Base-by-base conservation (phyloP, 2,113 vertebrate species). In the Callaeas wilsoni region DNA sequence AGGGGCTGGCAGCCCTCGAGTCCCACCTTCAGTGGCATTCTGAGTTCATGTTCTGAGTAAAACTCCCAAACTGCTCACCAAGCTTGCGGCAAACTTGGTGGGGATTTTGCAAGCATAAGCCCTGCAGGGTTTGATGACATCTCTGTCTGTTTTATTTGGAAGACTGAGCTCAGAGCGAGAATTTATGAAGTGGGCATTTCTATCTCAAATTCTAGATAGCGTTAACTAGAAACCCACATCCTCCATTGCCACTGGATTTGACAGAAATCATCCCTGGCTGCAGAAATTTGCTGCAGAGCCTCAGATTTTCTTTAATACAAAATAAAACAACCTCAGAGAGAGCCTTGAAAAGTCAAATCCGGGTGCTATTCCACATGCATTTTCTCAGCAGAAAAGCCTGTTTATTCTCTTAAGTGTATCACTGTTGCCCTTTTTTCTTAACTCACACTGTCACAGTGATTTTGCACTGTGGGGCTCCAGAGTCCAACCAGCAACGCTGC, bases 221-320 rank as follows among this genome's bases (percentile, higher is more conserved):
- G 4, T 81, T 90, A 86, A 84, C 71, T 77, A 60, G 79, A 84
- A 95, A 55, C 56, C 83, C 85, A 90, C 82, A 32, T 50, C 46
- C 42, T 93, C 85, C 42, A 7, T 59, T 9, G 1, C 52, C 86
- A 56, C 47, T 70, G 75, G 64, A 12, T 56, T 64, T 59, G 76
- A 90, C 52, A 88, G 59, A 80, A 95, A 87, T 93, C 84, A 96
- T 67, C 73, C 29, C 85, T 78, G 68, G 32, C 87, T 94, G 90
- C 84, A 93, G 87, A 62, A 82, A 87, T 85, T 82, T 87, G 53
- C 87, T 93, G 74, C 90, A 81, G 71, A 94, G 82, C 47, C 46
- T 20, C 35, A 55, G 53, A 47, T 64, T 83, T 91, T 82, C 32
- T 76, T 77, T 42, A 85, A 83, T 29, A 67, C 46, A 84, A 88